Evolutionary conservation across 2,888 invertebrate species (phyloP).

Genomic region (Ormyrus rosae): DNA sequence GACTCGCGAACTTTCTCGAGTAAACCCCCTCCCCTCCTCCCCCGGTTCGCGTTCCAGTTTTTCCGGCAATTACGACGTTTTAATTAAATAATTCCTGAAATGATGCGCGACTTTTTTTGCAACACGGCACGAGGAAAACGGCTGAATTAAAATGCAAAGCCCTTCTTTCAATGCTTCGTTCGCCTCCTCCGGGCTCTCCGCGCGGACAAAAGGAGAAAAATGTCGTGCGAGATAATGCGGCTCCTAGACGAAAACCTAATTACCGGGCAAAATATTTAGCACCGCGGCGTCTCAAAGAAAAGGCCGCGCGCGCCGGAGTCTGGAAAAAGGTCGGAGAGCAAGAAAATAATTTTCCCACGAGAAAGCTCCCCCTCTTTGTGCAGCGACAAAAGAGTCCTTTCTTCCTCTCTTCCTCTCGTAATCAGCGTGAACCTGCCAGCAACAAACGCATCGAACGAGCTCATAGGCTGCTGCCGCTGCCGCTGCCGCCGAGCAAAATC

Average conservation of each 20-base stretch:
- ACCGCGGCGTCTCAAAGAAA: not conserved
- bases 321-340: not conserved
- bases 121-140: no score
- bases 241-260: not conserved
- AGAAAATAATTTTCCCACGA: constrained; percentile 10
- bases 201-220: no score
- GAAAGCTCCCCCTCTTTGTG: not conserved
- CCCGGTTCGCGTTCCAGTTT: not conserved
- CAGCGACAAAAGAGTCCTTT: constrained; percentile 14
- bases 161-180: no score
- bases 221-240: not conserved
- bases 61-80: not conserved
- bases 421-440: not conserved
- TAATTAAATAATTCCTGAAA: no score
- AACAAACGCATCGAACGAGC: not conserved
- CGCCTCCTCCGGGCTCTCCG: no score
- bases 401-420: not conserved
- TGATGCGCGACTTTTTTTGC: no score
- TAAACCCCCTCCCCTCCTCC: no score
- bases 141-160: no score
- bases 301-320: not conserved
- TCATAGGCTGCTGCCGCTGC: not conserved
- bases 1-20: no score
- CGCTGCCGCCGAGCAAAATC: not conserved
- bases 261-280: not conserved